Evolutionary conservation across 2,888 invertebrate genomes (phyloP).

Genomic region (Boloria euphrosyne): DNA sequence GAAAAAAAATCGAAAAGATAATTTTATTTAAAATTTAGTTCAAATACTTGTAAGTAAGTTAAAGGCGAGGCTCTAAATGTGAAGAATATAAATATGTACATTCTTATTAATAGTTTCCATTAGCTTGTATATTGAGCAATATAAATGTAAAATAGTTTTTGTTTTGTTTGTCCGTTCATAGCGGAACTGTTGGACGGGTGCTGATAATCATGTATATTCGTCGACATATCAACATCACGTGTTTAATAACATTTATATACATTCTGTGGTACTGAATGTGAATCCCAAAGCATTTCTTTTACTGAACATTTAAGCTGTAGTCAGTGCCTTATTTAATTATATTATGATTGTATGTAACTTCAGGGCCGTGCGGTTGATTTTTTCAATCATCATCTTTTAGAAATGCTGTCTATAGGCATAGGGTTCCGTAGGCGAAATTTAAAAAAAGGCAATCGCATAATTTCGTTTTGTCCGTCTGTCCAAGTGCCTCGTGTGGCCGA

Average conservation of each 20-base stretch:
- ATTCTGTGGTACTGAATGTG: slow-evolving; percentile 31
- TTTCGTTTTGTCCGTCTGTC: too few relatives aligned
- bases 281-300: slow-evolving; percentile 37
- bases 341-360: slow-evolving; percentile 31
- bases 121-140: slow-evolving; percentile 16
- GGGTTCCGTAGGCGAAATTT: too few relatives aligned
- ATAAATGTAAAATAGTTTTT: neutral
- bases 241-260: neutral
- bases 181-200: neutral
- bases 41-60: neutral
- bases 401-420: too few relatives aligned
- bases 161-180: slow-evolving; percentile 7
- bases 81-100: neutral
- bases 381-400: too few relatives aligned
- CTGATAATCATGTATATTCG: slow-evolving; percentile 3
- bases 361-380: too few relatives aligned
- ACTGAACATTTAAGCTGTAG: slow-evolving; percentile 41
- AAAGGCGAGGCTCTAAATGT: neutral
- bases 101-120: neutral
- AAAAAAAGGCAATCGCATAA: too few relatives aligned
- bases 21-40: too few relatives aligned
- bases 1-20: too few relatives aligned
- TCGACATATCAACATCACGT: slow-evolving; percentile 11
- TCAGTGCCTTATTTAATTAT: slow-evolving; percentile 68
- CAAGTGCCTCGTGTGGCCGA: too few relatives aligned